Conservation (phyloP, 2,797 vertebrate genomes). For the Anableps anableps region DNA sequence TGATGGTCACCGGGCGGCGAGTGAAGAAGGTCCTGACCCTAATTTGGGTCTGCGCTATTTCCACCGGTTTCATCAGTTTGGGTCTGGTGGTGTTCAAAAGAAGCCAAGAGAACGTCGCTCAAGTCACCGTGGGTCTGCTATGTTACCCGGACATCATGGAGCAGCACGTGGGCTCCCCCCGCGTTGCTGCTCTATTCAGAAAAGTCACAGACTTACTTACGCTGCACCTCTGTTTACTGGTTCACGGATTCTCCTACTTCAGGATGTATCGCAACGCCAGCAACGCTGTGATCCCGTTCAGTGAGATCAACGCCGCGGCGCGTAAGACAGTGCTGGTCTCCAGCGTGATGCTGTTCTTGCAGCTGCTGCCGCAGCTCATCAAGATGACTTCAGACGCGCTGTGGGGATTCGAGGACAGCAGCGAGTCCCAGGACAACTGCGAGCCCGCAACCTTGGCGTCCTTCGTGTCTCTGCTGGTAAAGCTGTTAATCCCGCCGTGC, state of each 20-base stretch:
- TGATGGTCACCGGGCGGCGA: constrained; percentile 55
- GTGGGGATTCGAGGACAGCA: constrained; percentile 54
- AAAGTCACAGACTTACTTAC: constrained; percentile 34
- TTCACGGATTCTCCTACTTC: constrained; percentile 59
- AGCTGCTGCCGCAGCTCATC: constrained; percentile 68
- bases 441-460: constrained; percentile 35
- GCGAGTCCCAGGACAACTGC: too few relatives aligned
- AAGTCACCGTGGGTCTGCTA: constrained; percentile 50
- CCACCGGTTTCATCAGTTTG: constrained; percentile 5
- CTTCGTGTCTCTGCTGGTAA: constrained; percentile 56
- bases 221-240: constrained; percentile 54
- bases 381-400: constrained; percentile 61
- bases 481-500: constrained; percentile 65
- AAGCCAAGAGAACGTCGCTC: rapidly evolving
- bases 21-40: constrained; percentile 33
- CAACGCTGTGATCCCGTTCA: constrained; percentile 62
- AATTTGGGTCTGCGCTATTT: constrained; percentile 57
- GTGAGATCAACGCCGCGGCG: constrained; percentile 57
- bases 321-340: constrained; percentile 70
- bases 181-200: constrained; percentile 44
- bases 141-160: constrained; percentile 74
- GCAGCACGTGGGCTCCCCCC: constrained; percentile 65
- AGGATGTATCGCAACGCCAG: constrained; percentile 66
- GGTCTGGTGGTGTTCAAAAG: constrained; percentile 40
- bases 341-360: constrained; percentile 71